These are phyloP conservation scores for Orestias chungarensis DNA, from an alignment of 2,797 vertebrate genomes.

Conservation along the genomic window DNA sequence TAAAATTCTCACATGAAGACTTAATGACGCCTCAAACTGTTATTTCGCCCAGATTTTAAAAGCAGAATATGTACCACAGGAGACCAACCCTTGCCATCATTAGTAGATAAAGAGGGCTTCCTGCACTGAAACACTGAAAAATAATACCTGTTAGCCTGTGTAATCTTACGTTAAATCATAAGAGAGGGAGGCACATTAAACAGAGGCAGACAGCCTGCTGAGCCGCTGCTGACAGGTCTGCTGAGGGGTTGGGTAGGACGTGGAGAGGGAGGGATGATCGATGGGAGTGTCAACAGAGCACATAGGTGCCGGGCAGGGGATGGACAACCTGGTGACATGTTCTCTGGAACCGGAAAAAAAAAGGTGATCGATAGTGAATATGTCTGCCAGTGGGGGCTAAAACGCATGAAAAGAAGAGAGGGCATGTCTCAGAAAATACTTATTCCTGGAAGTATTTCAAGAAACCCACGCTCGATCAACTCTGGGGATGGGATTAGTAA, in stretches of 20 bases:
- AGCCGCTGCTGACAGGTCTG: slow-evolving; percentile 53
- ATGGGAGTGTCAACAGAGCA: slow-evolving; percentile 52
- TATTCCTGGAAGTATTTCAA: background rate
- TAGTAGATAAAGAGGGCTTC: slow-evolving; percentile 41
- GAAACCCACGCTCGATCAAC: background rate
- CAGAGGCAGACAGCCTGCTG: slow-evolving; percentile 26
- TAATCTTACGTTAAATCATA: slow-evolving; percentile 65
- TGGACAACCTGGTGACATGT: slow-evolving; percentile 66
- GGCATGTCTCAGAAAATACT: slow-evolving; percentile 1
- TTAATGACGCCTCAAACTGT: slow-evolving; percentile 30
- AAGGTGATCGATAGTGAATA: slow-evolving; percentile 55
- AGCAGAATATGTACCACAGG: slow-evolving; percentile 20
- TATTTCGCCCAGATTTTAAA: slow-evolving; percentile 30
- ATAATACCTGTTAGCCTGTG: slow-evolving; percentile 53
- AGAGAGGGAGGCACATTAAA: slow-evolving; percentile 37
- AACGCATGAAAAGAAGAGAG: slow-evolving; percentile 24
- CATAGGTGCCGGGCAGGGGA: slow-evolving; percentile 38
- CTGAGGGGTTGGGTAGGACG: slow-evolving; percentile 29
- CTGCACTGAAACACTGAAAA: slow-evolving; percentile 62
- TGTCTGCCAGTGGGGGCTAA: slow-evolving; percentile 34
- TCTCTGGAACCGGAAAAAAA: slow-evolving; percentile 37
- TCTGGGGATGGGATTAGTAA: slow-evolving; percentile 10
- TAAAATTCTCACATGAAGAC: slow-evolving; percentile 3
- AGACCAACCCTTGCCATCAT: slow-evolving; percentile 39
- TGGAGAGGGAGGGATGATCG: slow-evolving; percentile 51